Base-by-base conservation (phyloP, 64 coral and sea anemone genomes). In the Catalaphyllia jardinei region DNA sequence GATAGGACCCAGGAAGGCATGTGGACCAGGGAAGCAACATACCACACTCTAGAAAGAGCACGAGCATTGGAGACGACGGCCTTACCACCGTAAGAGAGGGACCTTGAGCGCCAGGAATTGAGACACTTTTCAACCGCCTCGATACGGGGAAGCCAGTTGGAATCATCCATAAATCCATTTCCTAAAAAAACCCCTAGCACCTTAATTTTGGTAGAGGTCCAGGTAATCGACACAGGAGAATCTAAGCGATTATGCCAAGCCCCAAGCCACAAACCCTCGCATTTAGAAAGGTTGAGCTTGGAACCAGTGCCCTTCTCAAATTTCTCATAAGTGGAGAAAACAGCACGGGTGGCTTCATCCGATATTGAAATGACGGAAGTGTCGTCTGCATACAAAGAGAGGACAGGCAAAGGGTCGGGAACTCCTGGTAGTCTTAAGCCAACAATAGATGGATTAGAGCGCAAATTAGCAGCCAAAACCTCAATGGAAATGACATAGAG, bases 201-300 rank as follows among this genome's bases (percentile, higher is more conserved):
- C 10, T 86, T 74, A 20, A 88, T 7, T 4, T 57, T 46, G 7
- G 0, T 2, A 9, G 78, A 67, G 5, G 77, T 29, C 91, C 76
- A 88, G 8, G 16, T 28, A 6, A 93, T 51, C 3, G 30, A 7
- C 16, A 88, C 60, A 25, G 91, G 91, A 8, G 75, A 25, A 65
- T 93, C 65, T 46, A 65, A 16, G 20, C 85, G 86, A 22, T 61
- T 20, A 3, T 15, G 3, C 77, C 91, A 88, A 7, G 50, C 2
- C 22, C 92, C 91, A 6, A 93, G 19, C 85, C 75, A 93, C 10
- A 88, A 24, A 50, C 91, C 85, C 57, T 88, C 88, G 5, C 62
- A 93, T 73, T 93, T 93, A 5, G 61, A 42, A 4, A 16, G 10
- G 52, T 93, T 88, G 7, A 93, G 18, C 49, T 75, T 85, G 15